Percentiles rank a stretch among this genome's conserved stretches.
These are phyloP conservation scores for Megaceryle alcyon DNA, from an alignment of 2,797 vertebrate genomes.

Conservation along the genomic window DNA sequence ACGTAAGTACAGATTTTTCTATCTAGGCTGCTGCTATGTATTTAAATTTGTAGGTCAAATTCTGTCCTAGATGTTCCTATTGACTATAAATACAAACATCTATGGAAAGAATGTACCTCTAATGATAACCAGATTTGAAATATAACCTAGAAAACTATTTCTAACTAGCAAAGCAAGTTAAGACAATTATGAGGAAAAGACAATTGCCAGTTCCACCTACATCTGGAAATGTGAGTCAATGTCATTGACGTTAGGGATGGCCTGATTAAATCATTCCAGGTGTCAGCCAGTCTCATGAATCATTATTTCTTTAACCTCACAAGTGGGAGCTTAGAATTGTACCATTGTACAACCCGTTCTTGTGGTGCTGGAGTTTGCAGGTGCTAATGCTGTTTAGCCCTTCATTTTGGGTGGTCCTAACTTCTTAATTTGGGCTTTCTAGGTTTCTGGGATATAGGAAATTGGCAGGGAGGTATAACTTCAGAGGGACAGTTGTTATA, in stretches of 20 bases:
- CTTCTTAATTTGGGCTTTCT: neutral
- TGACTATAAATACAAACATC: constrained; percentile 31
- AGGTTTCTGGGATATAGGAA: neutral
- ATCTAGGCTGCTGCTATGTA: neutral
- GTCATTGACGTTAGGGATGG: constrained; percentile 8
- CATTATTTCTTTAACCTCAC: constrained; percentile 40
- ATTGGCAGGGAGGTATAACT: neutral
- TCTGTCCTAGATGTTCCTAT: constrained; percentile 26
- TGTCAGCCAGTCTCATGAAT: constrained; percentile 39
- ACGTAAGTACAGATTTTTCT: neutral
- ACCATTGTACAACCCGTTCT: neutral
- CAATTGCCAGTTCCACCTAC: constrained; percentile 42
- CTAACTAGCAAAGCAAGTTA: constrained; percentile 61
- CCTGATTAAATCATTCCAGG: constrained; percentile 31
- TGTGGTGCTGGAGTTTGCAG: neutral
- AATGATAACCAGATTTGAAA: constrained; percentile 38
- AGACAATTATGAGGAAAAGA: constrained; percentile 46
- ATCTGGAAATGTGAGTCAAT: constrained; percentile 41
- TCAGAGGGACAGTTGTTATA: neutral
- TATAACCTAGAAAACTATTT: constrained; percentile 52
- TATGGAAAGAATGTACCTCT: constrained; percentile 38
- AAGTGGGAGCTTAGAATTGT: neutral
- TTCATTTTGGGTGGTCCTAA: neutral
- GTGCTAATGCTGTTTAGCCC: neutral
- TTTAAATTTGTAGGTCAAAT: constrained; percentile 39